Evolutionary conservation across 2,113 vertebrate species (phyloP).

Genomic region (Gallinago undulata): DNA sequence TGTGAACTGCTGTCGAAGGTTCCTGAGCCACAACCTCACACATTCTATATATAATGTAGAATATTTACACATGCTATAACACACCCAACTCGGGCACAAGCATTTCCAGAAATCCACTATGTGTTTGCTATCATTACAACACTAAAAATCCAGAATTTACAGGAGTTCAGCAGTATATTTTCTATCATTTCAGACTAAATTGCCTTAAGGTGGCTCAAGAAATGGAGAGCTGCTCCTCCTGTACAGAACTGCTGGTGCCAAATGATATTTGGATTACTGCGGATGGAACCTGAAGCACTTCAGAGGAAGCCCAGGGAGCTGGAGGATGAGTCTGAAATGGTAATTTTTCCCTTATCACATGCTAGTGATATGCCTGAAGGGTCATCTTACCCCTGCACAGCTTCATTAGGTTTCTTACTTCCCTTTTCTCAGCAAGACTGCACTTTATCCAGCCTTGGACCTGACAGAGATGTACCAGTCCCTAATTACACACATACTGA

Average conservation of each 20-base stretch:
- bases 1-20: background rate
- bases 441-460: background rate
- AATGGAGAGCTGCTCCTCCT: background rate
- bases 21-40: background rate
- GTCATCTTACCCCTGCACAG: background rate
- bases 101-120: background rate
- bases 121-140: background rate
- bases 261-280: background rate
- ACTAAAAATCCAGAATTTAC: background rate
- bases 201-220: background rate
- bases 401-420: background rate
- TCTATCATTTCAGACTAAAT: background rate
- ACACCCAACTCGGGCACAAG: background rate
- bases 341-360: background rate
- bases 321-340: background rate
- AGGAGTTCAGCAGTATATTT: background rate
- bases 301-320: background rate
- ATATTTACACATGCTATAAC: background rate
- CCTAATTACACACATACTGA: background rate
- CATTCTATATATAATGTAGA: background rate
- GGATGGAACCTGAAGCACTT: background rate
- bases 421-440: background rate
- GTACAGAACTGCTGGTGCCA: background rate
- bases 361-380: background rate
- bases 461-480: background rate